Evolutionary conservation across 2,888 invertebrate genomes (phyloP).

Genomic region (Campopleginae sp.): DNA sequence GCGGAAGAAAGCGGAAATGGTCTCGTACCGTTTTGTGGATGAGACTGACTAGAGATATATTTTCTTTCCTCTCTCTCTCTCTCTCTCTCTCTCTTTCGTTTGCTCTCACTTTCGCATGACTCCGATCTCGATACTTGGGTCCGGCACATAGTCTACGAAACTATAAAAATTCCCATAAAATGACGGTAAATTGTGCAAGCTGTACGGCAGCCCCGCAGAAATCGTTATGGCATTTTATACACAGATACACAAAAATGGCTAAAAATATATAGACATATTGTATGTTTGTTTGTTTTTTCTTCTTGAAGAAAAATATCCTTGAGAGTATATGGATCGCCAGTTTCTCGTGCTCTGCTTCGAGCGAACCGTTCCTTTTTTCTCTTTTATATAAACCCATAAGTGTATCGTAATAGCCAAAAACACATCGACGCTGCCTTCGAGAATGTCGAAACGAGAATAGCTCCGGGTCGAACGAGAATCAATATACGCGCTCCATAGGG

Average conservation of each 20-base stretch:
- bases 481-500: constrained; percentile 37
- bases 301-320: constrained; percentile 46
- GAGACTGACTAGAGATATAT: constrained; percentile 47
- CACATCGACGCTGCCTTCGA: constrained; percentile 34
- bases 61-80: constrained; percentile 16
- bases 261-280: constrained; percentile 37
- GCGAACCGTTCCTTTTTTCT: not conserved
- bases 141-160: constrained; percentile 79
- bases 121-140: constrained; percentile 39
- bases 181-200: constrained; percentile 76
- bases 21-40: constrained; percentile 69
- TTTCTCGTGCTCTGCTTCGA: constrained; percentile 15
- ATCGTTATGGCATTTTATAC: constrained; percentile 67
- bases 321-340: constrained; percentile 42
- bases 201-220: constrained; percentile 57
- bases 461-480: constrained; percentile 51
- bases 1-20: constrained; percentile 73
- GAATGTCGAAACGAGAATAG: constrained; percentile 53
- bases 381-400: constrained; percentile 21
- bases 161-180: constrained; percentile 82
- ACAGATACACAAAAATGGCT: constrained; percentile 49
- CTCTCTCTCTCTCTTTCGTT: constrained; percentile 3
- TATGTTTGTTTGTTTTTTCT: not conserved
- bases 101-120: constrained; percentile 14
- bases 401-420: constrained; percentile 45